Conservation (phyloP, 1,140 invertebrate genomes). For the Bombus pascuorum region DNA sequence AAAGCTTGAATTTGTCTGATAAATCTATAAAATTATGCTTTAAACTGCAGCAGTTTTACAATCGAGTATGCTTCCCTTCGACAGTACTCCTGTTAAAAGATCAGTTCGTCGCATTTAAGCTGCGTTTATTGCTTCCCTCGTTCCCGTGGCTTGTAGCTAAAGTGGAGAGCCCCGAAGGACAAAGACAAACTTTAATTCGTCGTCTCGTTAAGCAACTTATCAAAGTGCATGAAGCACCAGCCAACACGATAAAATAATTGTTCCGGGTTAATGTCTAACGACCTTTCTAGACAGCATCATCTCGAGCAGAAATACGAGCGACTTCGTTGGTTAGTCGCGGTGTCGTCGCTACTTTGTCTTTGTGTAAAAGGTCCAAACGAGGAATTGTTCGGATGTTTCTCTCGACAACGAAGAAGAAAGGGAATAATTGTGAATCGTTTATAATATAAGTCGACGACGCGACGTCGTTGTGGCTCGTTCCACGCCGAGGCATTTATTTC, state of each 20-base stretch:
- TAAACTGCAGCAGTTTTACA: neutral
- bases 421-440: conserved; percentile 29
- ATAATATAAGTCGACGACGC: conserved; percentile 13
- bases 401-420: neutral
- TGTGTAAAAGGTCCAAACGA: conserved; percentile 1
- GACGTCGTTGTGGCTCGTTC: conserved; percentile 16
- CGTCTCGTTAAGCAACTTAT: conserved; percentile 46
- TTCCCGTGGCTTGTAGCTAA: neutral
- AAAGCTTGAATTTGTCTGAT: too few relatives aligned
- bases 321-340: conserved; percentile 6
- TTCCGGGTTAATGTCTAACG: conserved; percentile 38
- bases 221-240: conserved; percentile 24
- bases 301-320: conserved; percentile 34
- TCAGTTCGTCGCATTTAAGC: conserved; percentile 21
- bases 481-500: conserved; percentile 24
- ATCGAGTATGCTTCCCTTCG: neutral
- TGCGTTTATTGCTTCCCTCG: conserved; percentile 15
- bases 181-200: conserved; percentile 47
- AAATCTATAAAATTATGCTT: neutral
- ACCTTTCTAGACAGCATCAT: conserved; percentile 6
- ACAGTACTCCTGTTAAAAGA: neutral
- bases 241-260: conserved; percentile 45
- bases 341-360: neutral
- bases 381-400: conserved; percentile 28
- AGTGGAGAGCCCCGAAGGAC: neutral